A percentile compares a stretch with the other conserved stretches of the same genome.
Evolutionary conservation across 2,888 invertebrate genomes (phyloP).

Genomic region (Merodon equestris): DNA sequence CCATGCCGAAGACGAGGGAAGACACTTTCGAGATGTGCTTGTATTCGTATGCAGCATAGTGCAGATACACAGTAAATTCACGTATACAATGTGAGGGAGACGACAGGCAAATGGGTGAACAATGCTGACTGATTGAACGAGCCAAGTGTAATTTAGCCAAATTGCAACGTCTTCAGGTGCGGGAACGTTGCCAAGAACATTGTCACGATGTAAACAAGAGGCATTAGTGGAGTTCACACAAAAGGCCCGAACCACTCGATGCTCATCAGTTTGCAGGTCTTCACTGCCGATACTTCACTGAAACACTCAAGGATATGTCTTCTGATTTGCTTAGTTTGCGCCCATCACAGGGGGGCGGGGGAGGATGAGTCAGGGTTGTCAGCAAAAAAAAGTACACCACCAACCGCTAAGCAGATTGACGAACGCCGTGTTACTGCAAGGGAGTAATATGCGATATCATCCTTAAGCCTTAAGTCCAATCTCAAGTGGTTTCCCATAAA

Average conservation of each 20-base stretch:
- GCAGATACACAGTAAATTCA: background rate
- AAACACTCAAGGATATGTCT: too few relatives aligned
- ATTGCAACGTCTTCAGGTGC: constrained; percentile 62
- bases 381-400: too few relatives aligned
- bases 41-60: background rate
- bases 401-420: too few relatives aligned
- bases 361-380: too few relatives aligned
- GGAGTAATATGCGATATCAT: too few relatives aligned
- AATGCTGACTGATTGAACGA: constrained; percentile 64
- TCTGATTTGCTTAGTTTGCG: too few relatives aligned
- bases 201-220: constrained; percentile 49
- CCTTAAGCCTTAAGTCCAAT: too few relatives aligned
- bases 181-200: constrained; percentile 59
- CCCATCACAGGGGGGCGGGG: too few relatives aligned
- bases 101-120: constrained; percentile 23
- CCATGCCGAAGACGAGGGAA: constrained; percentile 13
- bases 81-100: constrained; percentile 11
- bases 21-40: background rate
- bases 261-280: constrained; percentile 25
- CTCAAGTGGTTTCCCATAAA: too few relatives aligned
- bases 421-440: too few relatives aligned
- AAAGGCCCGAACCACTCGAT: constrained; percentile 20
- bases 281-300: constrained; percentile 38
- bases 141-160: constrained; percentile 63
- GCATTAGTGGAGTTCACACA: constrained; percentile 47